Percentiles rank a stretch among this genome's conserved stretches.
phyloP scores from a whole-genome alignment of 1,140 invertebrate genomes.

The Drosophila nikananu region DNA sequence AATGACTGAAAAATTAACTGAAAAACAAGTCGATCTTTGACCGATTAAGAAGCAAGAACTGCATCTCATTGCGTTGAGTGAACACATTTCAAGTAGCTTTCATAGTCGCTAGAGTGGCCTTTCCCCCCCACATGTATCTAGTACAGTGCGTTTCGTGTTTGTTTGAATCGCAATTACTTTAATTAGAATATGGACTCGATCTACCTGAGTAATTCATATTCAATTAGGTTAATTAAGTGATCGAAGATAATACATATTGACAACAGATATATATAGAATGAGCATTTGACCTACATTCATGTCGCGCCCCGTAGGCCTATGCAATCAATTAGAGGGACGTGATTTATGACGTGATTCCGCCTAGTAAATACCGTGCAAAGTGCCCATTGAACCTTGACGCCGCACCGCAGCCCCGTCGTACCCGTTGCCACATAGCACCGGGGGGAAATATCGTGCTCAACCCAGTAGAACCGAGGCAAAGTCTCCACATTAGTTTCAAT shows the following conservation, averaged over 20 bases:
- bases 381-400: conserved; percentile 58
- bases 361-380: conserved; percentile 38
- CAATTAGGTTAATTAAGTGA: conserved; percentile 1
- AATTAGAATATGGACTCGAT: background rate
- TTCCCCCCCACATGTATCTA: background rate
- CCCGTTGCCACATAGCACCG: background rate
- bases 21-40: background rate
- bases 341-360: conserved; percentile 33
- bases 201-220: background rate
- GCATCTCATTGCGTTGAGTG: conserved; percentile 9
- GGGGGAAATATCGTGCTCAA: background rate
- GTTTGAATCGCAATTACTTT: background rate
- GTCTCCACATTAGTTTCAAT: conserved; percentile 55
- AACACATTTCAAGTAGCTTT: conserved; percentile 23
- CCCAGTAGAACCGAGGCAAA: conserved; percentile 14
- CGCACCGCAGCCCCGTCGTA: background rate
- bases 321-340: conserved; percentile 41
- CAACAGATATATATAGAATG: background rate
- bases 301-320: background rate
- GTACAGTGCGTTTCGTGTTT: conserved; percentile 12
- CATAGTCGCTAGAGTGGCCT: conserved; percentile 5
- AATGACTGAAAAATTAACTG: background rate
- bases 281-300: background rate
- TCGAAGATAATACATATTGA: background rate
- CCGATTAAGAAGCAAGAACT: background rate